Percentiles rank a stretch among this genome's conserved stretches.
These are phyloP conservation scores for Raphicerus campestris DNA, from an alignment of 2,113 vertebrate genomes.

Conservation along the genomic window DNA sequence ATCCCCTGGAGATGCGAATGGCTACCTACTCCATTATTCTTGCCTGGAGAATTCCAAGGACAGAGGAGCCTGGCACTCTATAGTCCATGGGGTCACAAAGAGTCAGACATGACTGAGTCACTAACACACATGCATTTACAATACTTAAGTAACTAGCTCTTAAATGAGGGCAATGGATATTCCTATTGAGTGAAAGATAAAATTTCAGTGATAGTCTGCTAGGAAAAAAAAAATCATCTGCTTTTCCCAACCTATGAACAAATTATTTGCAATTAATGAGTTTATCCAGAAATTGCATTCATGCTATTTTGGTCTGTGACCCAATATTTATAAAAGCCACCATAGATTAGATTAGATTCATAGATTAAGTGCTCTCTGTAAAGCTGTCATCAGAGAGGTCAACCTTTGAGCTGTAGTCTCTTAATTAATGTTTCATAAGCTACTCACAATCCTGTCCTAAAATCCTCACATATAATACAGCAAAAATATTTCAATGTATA, in stretches of 20 bases:
- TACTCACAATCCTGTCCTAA: background rate
- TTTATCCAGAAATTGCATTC: background rate
- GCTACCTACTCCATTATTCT: background rate
- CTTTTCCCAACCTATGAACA: background rate
- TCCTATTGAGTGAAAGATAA: background rate
- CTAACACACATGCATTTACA: background rate
- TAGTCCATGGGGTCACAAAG: background rate
- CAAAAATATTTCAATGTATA: background rate
- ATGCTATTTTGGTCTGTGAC: background rate
- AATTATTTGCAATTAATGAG: background rate
- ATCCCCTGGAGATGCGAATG: background rate
- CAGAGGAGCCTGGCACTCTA: background rate
- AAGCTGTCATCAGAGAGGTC: background rate
- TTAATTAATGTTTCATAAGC: background rate
- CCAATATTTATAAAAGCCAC: background rate
- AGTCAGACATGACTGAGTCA: background rate
- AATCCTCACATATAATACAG: background rate
- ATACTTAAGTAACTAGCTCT: background rate
- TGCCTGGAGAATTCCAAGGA: background rate
- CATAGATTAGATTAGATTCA: background rate
- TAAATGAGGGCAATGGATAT: background rate
- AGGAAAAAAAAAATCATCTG: background rate
- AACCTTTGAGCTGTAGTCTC: background rate
- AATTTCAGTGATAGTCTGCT: background rate
- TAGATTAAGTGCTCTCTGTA: background rate